phyloP scores from a whole-genome alignment of 35 echinoderm and acorn worm genomes.

The Apostichopus japonicus region DNA sequence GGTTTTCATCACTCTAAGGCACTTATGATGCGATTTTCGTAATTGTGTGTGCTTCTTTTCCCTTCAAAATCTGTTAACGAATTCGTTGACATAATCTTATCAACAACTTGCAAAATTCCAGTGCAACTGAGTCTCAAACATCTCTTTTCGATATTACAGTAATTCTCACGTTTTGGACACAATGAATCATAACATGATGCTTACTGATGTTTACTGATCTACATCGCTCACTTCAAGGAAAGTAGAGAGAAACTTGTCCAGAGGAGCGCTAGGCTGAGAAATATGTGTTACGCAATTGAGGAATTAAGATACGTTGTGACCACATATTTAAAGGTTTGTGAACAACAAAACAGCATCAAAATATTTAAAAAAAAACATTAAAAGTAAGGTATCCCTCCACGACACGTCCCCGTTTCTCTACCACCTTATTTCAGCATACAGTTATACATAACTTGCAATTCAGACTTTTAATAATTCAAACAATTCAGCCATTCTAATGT shows the following conservation, averaged over 20 bases:
- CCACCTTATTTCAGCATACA: too few species aligned
- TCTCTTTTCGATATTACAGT: not conserved
- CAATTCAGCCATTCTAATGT: too few species aligned
- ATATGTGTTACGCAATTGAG: not conserved
- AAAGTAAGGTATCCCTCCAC: too few species aligned
- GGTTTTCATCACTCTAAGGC: not conserved
- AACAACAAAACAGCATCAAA: too few species aligned
- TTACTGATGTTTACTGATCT: too few species aligned
- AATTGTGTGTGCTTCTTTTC: not conserved
- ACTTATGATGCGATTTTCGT: not conserved
- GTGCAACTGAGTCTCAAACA: not conserved
- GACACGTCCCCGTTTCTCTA: too few species aligned
- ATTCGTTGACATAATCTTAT: not conserved
- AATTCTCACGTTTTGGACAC: not conserved
- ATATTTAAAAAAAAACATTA: too few species aligned
- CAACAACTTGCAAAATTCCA: not conserved
- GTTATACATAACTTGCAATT: too few species aligned
- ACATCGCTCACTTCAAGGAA: too few species aligned
- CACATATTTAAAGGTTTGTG: not conserved
- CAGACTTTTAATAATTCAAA: too few species aligned
- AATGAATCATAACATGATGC: not conserved
- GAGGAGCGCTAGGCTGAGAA: not conserved
- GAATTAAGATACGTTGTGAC: not conserved
- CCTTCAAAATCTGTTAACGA: not conserved
- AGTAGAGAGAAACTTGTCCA: too few species aligned